These are phyloP conservation scores for Drymonia ruficornis DNA, from an alignment of 2,888 invertebrate species.

Conservation along the genomic window DNA sequence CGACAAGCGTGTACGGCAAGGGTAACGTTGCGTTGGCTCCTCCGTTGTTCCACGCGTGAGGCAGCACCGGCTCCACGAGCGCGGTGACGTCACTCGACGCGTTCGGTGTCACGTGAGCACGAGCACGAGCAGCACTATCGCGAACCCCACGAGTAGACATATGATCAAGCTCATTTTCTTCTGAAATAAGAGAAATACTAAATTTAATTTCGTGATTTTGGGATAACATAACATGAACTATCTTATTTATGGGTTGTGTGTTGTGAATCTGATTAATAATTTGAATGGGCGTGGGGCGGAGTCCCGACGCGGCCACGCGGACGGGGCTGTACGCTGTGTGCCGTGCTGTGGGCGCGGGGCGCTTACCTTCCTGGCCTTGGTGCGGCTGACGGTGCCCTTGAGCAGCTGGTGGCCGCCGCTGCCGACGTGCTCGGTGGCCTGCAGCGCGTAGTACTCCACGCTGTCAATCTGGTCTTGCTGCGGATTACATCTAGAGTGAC, in stretches of 20 bases:
- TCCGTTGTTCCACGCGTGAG: neutral
- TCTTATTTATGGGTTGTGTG: too few relatives aligned
- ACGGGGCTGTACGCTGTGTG: too few relatives aligned
- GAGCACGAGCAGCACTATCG: slow-evolving; percentile 68
- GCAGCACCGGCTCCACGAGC: neutral
- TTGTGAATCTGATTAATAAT: too few relatives aligned
- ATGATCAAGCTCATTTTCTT: slow-evolving; percentile 69
- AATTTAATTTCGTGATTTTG: too few relatives aligned
- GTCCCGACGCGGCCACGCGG: too few relatives aligned
- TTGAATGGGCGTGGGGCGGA: too few relatives aligned
- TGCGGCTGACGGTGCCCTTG: slow-evolving; percentile 77
- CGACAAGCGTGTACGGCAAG: too few relatives aligned
- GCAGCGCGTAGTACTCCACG: slow-evolving; percentile 87
- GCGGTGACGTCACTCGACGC: neutral
- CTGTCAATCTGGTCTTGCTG: slow-evolving; percentile 88
- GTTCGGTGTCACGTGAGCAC: slow-evolving; percentile 50
- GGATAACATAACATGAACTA: too few relatives aligned
- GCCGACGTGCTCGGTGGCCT: slow-evolving; percentile 85
- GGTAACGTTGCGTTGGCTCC: neutral
- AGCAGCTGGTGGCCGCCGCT: slow-evolving; percentile 81
- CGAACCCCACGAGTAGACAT: slow-evolving; percentile 63
- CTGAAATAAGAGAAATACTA: slow-evolving; percentile 48
- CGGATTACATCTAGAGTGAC: slow-evolving; percentile 23
- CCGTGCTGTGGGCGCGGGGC: too few relatives aligned
- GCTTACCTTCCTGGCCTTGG: slow-evolving; percentile 80